phyloP scores from a whole-genome alignment of 92 coral and sea anemone genomes.

The Pocillopora grandis region DNA sequence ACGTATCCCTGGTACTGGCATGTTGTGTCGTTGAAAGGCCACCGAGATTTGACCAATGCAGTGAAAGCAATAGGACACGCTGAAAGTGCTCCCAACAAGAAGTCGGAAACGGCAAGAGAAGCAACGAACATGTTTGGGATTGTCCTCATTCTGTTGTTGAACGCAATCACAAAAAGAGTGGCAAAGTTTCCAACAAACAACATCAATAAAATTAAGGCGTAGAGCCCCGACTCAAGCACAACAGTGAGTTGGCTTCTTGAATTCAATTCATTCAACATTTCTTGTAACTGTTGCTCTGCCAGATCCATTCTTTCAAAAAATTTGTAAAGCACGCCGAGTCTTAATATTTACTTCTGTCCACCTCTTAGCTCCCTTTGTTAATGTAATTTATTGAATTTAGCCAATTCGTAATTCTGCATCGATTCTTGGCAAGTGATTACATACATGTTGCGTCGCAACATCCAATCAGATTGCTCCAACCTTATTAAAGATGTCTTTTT shows the following conservation, averaged over 20 bases:
- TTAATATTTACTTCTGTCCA: too few relatives aligned
- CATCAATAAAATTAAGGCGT: not conserved
- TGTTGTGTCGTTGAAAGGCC: constrained; percentile 63
- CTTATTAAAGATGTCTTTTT: too few relatives aligned
- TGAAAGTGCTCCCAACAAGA: constrained; percentile 46
- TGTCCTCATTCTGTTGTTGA: not conserved
- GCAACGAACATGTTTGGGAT: constrained; percentile 27
- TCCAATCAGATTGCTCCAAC: too few relatives aligned
- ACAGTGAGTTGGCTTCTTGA: constrained; percentile 45
- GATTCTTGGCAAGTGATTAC: too few relatives aligned
- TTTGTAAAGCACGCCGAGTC: too few relatives aligned
- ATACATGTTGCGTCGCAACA: too few relatives aligned
- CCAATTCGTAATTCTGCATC: too few relatives aligned
- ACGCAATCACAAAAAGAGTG: not conserved
- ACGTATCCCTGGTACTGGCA: constrained; percentile 40
- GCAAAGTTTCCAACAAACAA: not conserved
- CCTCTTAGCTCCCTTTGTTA: too few relatives aligned
- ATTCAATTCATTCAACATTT: constrained; percentile 38
- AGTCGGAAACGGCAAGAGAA: constrained; percentile 64
- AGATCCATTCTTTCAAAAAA: not conserved
- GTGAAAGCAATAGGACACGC: constrained; percentile 44
- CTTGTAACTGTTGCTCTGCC: not conserved
- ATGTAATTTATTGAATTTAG: too few relatives aligned
- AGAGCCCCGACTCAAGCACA: constrained; percentile 43
- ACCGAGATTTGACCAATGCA: constrained; percentile 29